Evolutionary conservation across 2,888 invertebrate species (phyloP), one percentile per base, ranked within the genome.

Genomic region (Xylocampa areola): DNA sequence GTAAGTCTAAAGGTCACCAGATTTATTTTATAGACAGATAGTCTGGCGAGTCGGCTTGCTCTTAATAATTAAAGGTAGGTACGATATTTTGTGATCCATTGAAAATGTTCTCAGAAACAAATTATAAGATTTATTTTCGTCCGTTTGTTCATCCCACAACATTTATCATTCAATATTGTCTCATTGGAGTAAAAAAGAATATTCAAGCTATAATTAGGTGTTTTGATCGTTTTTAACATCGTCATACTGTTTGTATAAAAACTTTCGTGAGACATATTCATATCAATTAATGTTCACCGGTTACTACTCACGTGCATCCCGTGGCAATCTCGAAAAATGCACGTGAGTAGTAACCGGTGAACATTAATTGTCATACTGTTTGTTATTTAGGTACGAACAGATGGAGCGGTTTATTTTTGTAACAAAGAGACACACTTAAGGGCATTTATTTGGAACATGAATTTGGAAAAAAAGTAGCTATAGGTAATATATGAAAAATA

Each of bases 131-230:
- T 40, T 54, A 59, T 59, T 50, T 58, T 50, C 21, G 48, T 41
- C 21, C 21, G 48, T 51, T 44, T 48, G 11, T 53, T 66, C 43
- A 36, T 39, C 1, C 1, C 6, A 10, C 29, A 30, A 29, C 27
- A 19, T 68, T 41, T 35, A 35, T 66, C 45, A 68, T 52, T 4
- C 25, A 48, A 65, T 66, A 49, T 32, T 32, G 51, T 57, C 23
- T 29, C 19, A n/a, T 27, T 40, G 2, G 23, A 43, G 37, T 52
- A 36, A 35, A 33, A 49, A 53, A 17, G 0, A 36, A 39, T 21
- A 33, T 49, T 45, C 7, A 13, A 47, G 19, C n/a, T 67, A 65
- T 53, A 47, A 71, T 66, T 68, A 53, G 40, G 25, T 57, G 59
- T 66, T 58, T 52, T 52, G 21, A 35, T 45, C 23, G 39, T 55